Conservation (phyloP, 2,888 invertebrate species). For the Ophion slaviceki region DNA sequence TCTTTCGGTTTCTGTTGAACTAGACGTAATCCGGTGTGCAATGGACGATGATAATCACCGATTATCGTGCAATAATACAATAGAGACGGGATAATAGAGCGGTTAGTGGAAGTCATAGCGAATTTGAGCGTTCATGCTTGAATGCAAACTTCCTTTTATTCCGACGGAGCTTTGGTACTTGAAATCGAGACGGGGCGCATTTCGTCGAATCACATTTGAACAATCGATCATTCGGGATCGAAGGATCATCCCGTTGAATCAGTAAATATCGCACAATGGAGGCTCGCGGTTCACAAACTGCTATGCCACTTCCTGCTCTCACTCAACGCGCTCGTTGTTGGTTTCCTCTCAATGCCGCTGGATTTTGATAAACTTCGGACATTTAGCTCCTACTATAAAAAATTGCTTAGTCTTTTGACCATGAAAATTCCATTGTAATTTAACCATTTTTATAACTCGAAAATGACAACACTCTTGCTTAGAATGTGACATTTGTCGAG, state of each 20-base stretch:
- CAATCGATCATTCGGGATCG: slow-evolving; percentile 51
- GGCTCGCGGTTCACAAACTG: slow-evolving; percentile 28
- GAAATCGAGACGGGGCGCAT: slow-evolving; percentile 43
- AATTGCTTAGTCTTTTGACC: background rate
- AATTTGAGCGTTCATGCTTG: slow-evolving; percentile 10
- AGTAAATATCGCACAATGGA: slow-evolving; percentile 59
- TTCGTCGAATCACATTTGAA: slow-evolving; percentile 54
- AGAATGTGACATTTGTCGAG: background rate
- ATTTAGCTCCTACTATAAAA: background rate
- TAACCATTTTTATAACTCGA: background rate
- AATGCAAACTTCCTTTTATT: background rate
- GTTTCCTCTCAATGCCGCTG: background rate
- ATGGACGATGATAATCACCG: background rate
- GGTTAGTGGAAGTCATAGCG: background rate
- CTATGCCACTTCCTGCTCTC: slow-evolving; percentile 19
- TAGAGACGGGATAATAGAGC: background rate
- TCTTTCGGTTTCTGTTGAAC: background rate
- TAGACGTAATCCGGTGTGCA: background rate
- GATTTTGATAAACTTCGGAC: background rate
- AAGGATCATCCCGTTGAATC: slow-evolving; percentile 55
- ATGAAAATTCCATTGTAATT: background rate
- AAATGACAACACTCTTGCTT: background rate
- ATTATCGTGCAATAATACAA: background rate
- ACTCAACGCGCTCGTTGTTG: background rate
- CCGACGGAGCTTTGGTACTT: slow-evolving; percentile 19